phyloP scores from a whole-genome alignment of 2,888 invertebrate genomes.

The Acleris laterana region DNA sequence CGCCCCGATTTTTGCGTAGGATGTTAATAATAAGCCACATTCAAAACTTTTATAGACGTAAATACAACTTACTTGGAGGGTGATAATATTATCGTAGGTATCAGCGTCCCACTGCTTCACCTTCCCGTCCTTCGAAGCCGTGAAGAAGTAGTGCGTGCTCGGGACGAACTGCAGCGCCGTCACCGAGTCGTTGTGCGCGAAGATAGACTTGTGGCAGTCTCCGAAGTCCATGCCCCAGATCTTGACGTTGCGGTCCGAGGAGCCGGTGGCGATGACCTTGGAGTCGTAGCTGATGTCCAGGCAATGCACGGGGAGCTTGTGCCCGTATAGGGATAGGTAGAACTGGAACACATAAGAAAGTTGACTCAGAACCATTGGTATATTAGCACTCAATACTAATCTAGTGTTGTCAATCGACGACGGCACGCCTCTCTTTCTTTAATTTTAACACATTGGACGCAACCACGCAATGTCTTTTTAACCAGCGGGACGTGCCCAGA shows the following conservation, averaged over 20 bases:
- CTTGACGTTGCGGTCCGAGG: conserved; percentile 97
- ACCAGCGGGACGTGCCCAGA: too few species aligned
- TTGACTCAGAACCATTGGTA: too few species aligned
- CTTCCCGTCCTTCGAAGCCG: conserved; percentile 96
- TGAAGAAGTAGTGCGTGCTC: conserved; percentile 96
- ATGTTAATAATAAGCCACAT: background rate
- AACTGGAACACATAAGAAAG: conserved; percentile 89
- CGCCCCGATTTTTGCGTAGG: too few species aligned
- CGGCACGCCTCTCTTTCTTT: too few species aligned
- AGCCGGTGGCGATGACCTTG: conserved; percentile 95
- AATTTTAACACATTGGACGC: too few species aligned
- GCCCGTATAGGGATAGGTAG: conserved; percentile 97
- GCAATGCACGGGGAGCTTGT: conserved; percentile 96
- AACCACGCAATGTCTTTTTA: too few species aligned
- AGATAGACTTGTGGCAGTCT: conserved; percentile 97
- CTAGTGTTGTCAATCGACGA: too few species aligned
- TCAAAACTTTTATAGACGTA: background rate
- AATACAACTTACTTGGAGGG: conserved; percentile 87
- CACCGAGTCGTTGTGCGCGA: conserved; percentile 98
- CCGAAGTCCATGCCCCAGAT: conserved; percentile 99
- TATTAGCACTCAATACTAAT: too few species aligned
- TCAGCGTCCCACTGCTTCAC: conserved; percentile 99
- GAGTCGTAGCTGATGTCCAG: conserved; percentile 97
- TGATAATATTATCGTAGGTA: conserved; percentile 94
- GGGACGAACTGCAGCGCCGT: conserved; percentile 95